Evolutionary conservation across 2,888 invertebrate species (phyloP), one percentile per base, ranked within the genome.

Genomic region (Rugalucina vietnamica): DNA sequence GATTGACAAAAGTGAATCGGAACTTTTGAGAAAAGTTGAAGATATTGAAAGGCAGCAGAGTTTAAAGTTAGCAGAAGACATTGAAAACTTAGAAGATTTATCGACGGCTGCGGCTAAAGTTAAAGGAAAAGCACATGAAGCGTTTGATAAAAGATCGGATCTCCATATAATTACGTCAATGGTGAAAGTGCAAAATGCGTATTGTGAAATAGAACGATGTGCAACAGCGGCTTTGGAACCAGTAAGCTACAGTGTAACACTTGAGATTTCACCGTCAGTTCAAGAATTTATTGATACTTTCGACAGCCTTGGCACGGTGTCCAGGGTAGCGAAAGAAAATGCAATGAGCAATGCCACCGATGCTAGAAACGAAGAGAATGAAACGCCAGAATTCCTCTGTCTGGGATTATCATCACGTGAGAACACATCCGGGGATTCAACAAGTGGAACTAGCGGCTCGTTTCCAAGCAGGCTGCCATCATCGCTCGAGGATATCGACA

Each of bases 231-330:
- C 79, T 4, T 36, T 74, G 24, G 71, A 39, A 36, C 29, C 43
- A 14, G 43, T n/a, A 34, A 71, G 37, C 21, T 14, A 60, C 29
- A 49, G 36, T 36, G 36, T 83, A n/a, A 54, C 39, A 21, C 72
- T 79, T 76, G 24, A 79, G 18, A 24, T 74, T 10, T 75, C 83
- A 1, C 43, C 70, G 14, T 43, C 32, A 5, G 60, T 72, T 8
- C 71, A 83, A 27, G 72, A 71, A 37, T 76, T 83, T 49, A 27
- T 83, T 24, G 60, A 76, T 43, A n/a, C 39, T 10, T 65, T 79
- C 18, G 50, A 75, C 27, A 14, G 32, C 3, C 32, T 83, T 1
- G 83, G 83, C 5, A 29, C 18, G 10, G 14, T 82, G 27, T 54
- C 76, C 14, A 27, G n/a, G 37, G 43, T 37, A 34, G 1, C 12